Percentiles rank a stretch among this genome's conserved stretches.
These are phyloP conservation scores for Tetramorium parvispinum DNA, from an alignment of 1,140 invertebrate species.

Conservation along the genomic window DNA sequence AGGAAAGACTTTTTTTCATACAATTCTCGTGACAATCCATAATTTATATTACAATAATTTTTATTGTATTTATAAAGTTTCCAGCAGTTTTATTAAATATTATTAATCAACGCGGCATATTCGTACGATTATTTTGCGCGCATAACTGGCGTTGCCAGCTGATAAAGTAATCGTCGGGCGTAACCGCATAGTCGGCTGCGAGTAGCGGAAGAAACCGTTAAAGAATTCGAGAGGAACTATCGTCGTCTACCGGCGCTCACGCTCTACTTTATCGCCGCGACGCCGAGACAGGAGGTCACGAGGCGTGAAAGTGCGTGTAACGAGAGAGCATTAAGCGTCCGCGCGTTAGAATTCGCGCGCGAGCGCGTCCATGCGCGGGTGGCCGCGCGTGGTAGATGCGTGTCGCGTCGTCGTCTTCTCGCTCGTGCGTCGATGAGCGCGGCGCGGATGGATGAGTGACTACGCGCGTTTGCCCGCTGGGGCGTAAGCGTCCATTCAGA, in stretches of 20 bases:
- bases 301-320: conserved; percentile 80
- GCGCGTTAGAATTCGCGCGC: conserved; percentile 60
- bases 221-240: conserved; percentile 72
- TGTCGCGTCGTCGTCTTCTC: conserved; percentile 59
- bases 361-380: conserved; percentile 61
- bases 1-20: background rate
- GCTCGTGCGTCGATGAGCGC: conserved; percentile 64
- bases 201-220: conserved; percentile 61
- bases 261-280: conserved; percentile 72
- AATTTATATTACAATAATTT: conserved; percentile 7
- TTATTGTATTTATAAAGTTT: background rate
- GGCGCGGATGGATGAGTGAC: conserved; percentile 74
- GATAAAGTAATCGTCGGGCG: conserved; percentile 48
- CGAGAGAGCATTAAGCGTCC: conserved; percentile 74
- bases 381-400: conserved; percentile 63
- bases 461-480: conserved; percentile 80
- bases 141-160: conserved; percentile 38
- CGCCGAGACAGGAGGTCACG: conserved; percentile 64
- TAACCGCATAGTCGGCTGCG: conserved; percentile 44
- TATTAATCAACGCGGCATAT: background rate
- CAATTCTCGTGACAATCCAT: background rate
- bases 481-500: conserved; percentile 83
- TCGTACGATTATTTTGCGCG: background rate
- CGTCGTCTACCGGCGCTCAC: conserved; percentile 50
- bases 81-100: background rate